phyloP scores from a whole-genome alignment of 1,140 invertebrate species.

The Platorchestia sp. region DNA sequence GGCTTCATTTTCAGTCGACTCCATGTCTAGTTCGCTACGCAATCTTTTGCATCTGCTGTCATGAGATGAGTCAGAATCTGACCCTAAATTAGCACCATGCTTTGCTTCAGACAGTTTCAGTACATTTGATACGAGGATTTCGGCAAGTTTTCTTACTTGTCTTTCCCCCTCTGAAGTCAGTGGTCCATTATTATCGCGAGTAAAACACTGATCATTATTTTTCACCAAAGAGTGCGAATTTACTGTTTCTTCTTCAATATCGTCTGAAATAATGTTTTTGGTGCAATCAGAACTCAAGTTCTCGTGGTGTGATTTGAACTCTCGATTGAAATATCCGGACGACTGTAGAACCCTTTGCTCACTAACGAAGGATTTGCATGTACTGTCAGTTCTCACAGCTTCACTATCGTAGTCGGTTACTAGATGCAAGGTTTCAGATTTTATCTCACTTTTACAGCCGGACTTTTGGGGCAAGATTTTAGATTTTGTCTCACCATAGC shows the following conservation, averaged over 20 bases:
- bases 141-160: neutral
- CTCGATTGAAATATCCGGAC: neutral
- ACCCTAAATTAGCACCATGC: neutral
- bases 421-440: neutral
- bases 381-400: neutral
- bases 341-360: neutral
- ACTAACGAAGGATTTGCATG: neutral
- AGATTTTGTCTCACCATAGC: no score
- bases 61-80: neutral
- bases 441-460: no score
- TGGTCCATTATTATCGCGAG: neutral
- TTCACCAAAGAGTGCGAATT: neutral
- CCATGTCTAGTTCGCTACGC: neutral
- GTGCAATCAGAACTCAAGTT: neutral
- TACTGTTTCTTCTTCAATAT: neutral
- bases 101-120: neutral
- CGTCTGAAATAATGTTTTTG: neutral
- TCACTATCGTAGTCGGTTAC: neutral
- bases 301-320: neutral
- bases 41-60: neutral
- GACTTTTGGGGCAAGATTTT: no score
- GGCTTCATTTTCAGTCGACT: neutral
- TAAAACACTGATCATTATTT: neutral
- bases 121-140: constrained; percentile 13
- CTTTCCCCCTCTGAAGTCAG: neutral